Base-by-base conservation (phyloP, 2,113 vertebrate species). In the Oreocharis arfaki region DNA sequence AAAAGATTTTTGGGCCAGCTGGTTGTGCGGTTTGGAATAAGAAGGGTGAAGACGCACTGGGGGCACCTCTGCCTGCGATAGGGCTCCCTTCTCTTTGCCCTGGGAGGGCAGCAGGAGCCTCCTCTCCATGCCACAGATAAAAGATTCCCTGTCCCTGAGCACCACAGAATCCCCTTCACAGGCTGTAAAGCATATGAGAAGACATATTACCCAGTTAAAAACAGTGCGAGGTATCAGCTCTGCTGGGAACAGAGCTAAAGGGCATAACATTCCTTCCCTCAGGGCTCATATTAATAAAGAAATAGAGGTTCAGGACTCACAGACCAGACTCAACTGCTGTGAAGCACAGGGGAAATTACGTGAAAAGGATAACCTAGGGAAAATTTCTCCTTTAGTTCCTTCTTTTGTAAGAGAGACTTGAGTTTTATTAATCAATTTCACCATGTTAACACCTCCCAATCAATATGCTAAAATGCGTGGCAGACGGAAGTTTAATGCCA, bases 11-110 rank as follows among this genome's bases (percentile, higher is more conserved):
- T 19, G 24, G 46, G 37, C 13, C 59, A 68, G 27, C 5, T 75
- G 39, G 7, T 63, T 63, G n/a, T 85, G 67, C 39, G 19, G 11
- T 76, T 80, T 88, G 39, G 24, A 86, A 74, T 15, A 59, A 70
- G 28, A 23, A 83, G 18, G 11, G 41, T 70, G 42, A 86, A 28
- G 35, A 83, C 0, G 0, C 1, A 1, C 4, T 2, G 2, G 13
- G 19, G 21, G 4, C 28, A 82, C 27, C 33, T 75, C 37, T 6
- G 3, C n/a, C 57, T 69, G 30, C 0, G 0, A 46, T 14, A 64
- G 17, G 8, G 16, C 35, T 50, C 50, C 64, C 33, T 84, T 61
- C 22, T 68, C 32, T 3, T 1, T 0, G 1, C 4, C 0, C 23
- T 73, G 35, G 10, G 32, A 88, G 10, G 35, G 63, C 24, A 81